phyloP scores from a whole-genome alignment of 1,140 invertebrate genomes.

The Bombus consobrinus region DNA sequence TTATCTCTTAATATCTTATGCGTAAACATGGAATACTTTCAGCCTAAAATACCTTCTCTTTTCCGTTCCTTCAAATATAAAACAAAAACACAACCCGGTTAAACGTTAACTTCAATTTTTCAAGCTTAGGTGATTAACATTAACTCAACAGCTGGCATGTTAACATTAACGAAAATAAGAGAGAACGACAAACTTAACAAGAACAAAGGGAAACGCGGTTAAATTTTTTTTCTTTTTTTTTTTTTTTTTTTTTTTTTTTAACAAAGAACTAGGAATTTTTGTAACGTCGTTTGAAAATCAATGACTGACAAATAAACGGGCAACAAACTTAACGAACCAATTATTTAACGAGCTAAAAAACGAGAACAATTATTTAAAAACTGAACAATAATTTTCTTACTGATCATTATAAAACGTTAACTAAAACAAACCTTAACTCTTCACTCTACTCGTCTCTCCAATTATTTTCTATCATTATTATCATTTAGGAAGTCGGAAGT shows the following conservation, averaged over 20 bases:
- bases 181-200: slow-evolving; percentile 44
- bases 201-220: background rate
- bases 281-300: slow-evolving; percentile 14
- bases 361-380: slow-evolving; percentile 1
- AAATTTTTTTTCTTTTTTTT: background rate
- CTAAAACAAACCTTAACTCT: background rate
- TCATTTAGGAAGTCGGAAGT: background rate
- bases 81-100: slow-evolving; percentile 34
- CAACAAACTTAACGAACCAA: slow-evolving; percentile 29
- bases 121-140: background rate
- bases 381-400: background rate
- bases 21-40: background rate
- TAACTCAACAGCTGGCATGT: slow-evolving; percentile 17
- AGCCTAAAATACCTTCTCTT: slow-evolving; percentile 5
- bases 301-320: background rate
- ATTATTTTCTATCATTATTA: background rate
- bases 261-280: slow-evolving; percentile 7
- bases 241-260: background rate
- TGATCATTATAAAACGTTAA: background rate
- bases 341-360: slow-evolving; percentile 10
- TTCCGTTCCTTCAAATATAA: background rate
- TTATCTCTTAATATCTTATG: background rate
- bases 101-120: slow-evolving; percentile 7
- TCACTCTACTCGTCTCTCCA: background rate
- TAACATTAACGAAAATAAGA: slow-evolving; percentile 44